Percentiles rank a stretch among this genome's conserved stretches.
phyloP scores from a whole-genome alignment of 2,797 vertebrate genomes.

The Heterohyrax brucei region DNA sequence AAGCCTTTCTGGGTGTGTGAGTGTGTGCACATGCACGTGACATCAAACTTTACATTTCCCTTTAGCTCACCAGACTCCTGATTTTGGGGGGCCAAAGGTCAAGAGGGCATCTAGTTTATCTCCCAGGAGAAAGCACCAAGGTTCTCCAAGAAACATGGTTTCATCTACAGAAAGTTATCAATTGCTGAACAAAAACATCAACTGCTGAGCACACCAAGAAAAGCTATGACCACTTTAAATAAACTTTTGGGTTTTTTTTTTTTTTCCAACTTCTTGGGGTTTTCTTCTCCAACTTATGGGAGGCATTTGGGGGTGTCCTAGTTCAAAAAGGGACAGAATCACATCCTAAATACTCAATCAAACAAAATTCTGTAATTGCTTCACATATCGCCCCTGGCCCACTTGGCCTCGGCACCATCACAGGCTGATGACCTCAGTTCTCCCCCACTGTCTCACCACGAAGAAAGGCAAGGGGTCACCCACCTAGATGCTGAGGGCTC shows the following conservation, averaged over 20 bases:
- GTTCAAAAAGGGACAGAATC: neutral
- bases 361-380: neutral
- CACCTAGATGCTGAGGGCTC: no score
- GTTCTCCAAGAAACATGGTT: neutral
- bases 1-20: neutral
- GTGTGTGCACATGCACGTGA: no score
- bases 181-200: neutral
- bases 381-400: neutral
- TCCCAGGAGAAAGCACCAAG: neutral
- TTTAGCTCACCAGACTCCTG: neutral
- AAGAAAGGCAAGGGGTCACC: neutral
- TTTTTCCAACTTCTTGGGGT: neutral
- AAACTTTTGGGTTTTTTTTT: neutral
- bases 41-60: neutral
- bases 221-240: neutral
- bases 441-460: neutral
- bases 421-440: neutral
- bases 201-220: neutral
- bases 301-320: neutral
- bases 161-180: neutral
- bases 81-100: neutral
- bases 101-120: neutral
- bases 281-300: neutral
- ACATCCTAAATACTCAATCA: neutral
- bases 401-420: neutral